Evolutionary conservation across 2,888 invertebrate genomes (phyloP), one percentile per base, ranked within the genome.

Genomic region (Pseudococcus viburni): DNA sequence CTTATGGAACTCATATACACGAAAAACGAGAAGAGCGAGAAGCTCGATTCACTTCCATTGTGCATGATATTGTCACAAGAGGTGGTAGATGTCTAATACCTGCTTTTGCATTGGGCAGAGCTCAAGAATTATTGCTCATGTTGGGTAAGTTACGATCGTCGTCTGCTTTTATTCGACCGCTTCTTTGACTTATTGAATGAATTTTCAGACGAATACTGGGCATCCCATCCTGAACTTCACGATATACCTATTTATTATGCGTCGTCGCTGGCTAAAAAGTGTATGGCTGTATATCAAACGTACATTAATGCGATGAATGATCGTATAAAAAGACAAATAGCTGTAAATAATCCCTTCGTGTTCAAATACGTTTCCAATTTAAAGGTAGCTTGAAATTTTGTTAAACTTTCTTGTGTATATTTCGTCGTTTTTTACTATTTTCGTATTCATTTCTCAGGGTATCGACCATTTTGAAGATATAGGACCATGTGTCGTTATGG

Each of bases 231-330:
- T 0, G 98, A 99, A 92, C 93, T 99, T 12, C 99, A 99, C 90
- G 99, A 99, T 92, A 97, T 99, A 90, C 99, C 99, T 0, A 99
- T 99, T 90, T 99, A 99, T 93, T 99, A 99, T 93, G 99, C 99
- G 12, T 99, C 99, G 0, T 98, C 99, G 0, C 93, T 99, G 89
- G 99, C 99, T 84, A 99, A 99, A 93, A 99, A 99, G 92, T 99
- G 99, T 91, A 99, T 99, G 99, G 97, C 98, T 89, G 99, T 99
- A 0, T 99, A 99, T 93, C 99, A 99, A 93, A 99, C 99, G 0
- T 99, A 99, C 92, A 96, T 99, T 4, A 99, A 99, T 92, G 99
- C 99, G 0, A 99, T 99, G 99, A 99, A 99, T 92, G 98, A 99
- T 91, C 95, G 96, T 91, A 99, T 99, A 90, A 94, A 96, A 17